A percentile compares a stretch with the other conserved stretches of the same genome.
Evolutionary conservation across 23 tunicate species (phyloP).

Genomic region (Halocynthia roretzi): DNA sequence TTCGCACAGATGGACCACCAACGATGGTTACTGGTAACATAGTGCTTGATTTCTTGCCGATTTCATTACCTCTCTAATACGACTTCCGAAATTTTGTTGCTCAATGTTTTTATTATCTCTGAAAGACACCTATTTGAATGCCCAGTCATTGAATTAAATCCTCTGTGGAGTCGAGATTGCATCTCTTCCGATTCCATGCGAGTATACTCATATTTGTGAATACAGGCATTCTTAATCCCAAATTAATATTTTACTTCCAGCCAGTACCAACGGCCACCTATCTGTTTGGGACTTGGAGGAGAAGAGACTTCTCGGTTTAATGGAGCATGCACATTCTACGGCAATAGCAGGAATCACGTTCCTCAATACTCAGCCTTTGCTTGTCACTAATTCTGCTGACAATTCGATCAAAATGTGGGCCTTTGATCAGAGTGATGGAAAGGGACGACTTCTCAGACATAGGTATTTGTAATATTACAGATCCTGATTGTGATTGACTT

Average conservation of each 20-base stretch:
- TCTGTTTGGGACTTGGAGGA: constrained; percentile 77
- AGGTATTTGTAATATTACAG: too few species aligned
- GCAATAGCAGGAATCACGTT: constrained; percentile 53
- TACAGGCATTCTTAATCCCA: too few species aligned
- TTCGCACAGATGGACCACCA: constrained; percentile 52
- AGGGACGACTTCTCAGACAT: constrained; percentile 39
- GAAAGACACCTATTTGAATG: too few species aligned
- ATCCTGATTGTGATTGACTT: too few species aligned
- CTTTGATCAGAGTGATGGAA: constrained; percentile 59
- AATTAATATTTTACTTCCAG: not conserved
- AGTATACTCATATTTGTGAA: too few species aligned
- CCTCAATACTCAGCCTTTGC: constrained; percentile 32
- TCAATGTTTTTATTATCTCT: too few species aligned
- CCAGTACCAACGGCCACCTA: constrained; percentile 41
- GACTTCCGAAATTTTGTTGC: too few species aligned
- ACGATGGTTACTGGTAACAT: constrained; percentile 54
- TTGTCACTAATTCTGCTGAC: constrained; percentile 69
- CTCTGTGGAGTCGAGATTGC: too few species aligned
- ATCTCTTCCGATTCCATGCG: too few species aligned
- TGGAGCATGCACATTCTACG: constrained; percentile 50
- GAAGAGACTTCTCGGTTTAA: constrained; percentile 26
- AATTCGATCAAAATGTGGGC: constrained; percentile 78
- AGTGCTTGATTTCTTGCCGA: too few species aligned
- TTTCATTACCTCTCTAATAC: too few species aligned
- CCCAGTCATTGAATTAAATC: too few species aligned